These are phyloP conservation scores for Dorcus parallelipipedus DNA, from an alignment of 2,888 invertebrate species.

Conservation along the genomic window DNA sequence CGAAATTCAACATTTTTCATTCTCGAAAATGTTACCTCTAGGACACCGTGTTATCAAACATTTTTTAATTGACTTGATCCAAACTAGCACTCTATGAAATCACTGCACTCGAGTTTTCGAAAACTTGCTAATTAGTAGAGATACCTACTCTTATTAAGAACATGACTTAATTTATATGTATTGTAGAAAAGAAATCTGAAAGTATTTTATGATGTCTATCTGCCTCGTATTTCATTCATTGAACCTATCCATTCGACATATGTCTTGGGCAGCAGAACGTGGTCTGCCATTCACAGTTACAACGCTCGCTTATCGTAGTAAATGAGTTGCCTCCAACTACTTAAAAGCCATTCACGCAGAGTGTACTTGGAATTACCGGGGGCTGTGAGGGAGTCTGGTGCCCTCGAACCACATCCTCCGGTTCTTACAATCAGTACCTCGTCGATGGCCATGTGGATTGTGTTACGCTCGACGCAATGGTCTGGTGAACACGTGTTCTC, in stretches of 20 bases:
- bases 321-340: neutral
- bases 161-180: too few relatives aligned
- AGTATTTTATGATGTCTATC: neutral
- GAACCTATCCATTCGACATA: neutral
- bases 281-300: neutral
- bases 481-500: slow-evolving; percentile 6
- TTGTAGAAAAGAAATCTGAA: too few relatives aligned
- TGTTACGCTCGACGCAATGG: slow-evolving; percentile 10
- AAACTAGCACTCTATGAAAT: too few relatives aligned
- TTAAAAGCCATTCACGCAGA: neutral
- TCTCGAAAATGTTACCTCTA: too few relatives aligned
- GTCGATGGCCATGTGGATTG: slow-evolving; percentile 20
- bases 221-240: neutral
- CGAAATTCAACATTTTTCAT: too few relatives aligned
- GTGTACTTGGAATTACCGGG: slow-evolving; percentile 3
- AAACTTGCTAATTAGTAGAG: too few relatives aligned
- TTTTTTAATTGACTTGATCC: too few relatives aligned
- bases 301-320: neutral
- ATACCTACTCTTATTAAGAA: too few relatives aligned
- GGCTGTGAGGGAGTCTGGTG: slow-evolving; percentile 15
- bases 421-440: slow-evolving; percentile 15
- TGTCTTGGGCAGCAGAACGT: neutral
- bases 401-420: slow-evolving; percentile 9
- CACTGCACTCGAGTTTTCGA: too few relatives aligned
- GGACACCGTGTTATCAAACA: too few relatives aligned